These are phyloP conservation scores for Semotilus atromaculatus DNA, from an alignment of 2,797 vertebrate species.

Conservation along the genomic window DNA sequence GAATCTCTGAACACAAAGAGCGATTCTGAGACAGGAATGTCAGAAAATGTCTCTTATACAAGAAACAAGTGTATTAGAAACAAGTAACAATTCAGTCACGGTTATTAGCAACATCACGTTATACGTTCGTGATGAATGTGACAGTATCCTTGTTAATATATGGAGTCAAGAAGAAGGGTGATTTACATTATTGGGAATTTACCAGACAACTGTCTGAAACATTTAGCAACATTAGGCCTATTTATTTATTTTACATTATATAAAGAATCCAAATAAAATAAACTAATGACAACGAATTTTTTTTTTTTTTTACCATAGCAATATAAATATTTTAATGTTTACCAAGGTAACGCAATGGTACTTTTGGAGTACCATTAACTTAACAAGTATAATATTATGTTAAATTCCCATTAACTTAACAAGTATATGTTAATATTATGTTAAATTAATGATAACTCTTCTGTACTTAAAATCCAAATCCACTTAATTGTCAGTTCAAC, in stretches of 20 bases:
- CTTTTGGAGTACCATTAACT: not conserved
- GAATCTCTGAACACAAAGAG: conserved; percentile 19
- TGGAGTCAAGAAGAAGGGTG: not conserved
- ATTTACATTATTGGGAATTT: not conserved
- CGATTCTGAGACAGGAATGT: not conserved
- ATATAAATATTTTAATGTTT: not conserved
- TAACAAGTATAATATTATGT: too few species aligned
- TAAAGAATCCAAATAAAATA: not conserved
- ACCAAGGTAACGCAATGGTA: not conserved
- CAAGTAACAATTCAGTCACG: not conserved
- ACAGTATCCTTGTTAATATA: not conserved
- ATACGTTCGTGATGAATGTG: not conserved
- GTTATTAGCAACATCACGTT: not conserved
- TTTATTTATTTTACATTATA: not conserved
- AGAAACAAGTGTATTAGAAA: conserved; percentile 2
- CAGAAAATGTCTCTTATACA: not conserved
- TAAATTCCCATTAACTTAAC: too few species aligned
- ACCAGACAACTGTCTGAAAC: not conserved
- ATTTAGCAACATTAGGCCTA: not conserved
- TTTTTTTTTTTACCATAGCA: not conserved
- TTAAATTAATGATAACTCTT: not conserved
- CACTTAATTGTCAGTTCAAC: too few species aligned
- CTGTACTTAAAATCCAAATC: not conserved
- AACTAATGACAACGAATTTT: not conserved
- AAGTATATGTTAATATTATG: too few species aligned